Base-by-base conservation (phyloP, 2,797 vertebrate genomes). In the Oophaga sylvatica region DNA sequence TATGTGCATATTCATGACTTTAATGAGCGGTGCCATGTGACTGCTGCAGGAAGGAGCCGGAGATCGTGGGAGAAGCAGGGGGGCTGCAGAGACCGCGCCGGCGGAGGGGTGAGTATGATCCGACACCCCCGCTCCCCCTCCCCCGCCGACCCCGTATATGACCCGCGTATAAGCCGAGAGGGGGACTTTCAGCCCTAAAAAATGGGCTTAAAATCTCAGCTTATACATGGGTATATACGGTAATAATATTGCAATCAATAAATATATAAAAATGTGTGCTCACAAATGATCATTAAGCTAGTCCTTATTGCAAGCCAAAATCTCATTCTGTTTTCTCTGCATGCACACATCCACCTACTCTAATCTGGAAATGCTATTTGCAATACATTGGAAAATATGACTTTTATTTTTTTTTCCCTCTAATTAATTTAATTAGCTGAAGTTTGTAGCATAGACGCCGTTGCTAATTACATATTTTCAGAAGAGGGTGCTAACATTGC, bases 361-460 rank as follows among this genome's bases (percentile, higher is more conserved):
- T 35, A 71, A 20, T 41, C 7, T 41, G 67, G 26, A 31, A 70
- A 31, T 70, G 16, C 17, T 71, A 20, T 20, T 19, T 71, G 7
- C 10, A 20, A 41, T 41, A 71, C 13, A 8, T 71, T 71, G 2
- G 29, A 41, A 71, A 41, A 75, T 19, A 75, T 45, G 15, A 41
- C 70, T 19, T 75, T 75, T 48, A 31, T 31, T 35, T 20, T 60
- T 13, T 20, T n/a, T 8, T 7, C 12, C 12, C 10, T 67, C 7
- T 63, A 41, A 20, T 26, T 67, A 81, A 81, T 81, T 81, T n/a
- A 81, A 81, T 81, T 67, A 67, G 62, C n/a, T 15, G 45, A 15
- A 65, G 20, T 63, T 65, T 3, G 35, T 45, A 45, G 59, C 41
- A 81, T 20, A 81, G 35, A 26, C 17, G 35, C 16, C 22, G 17